phyloP scores from a whole-genome alignment of 2,797 vertebrate species.

The Antennarius maculatus region DNA sequence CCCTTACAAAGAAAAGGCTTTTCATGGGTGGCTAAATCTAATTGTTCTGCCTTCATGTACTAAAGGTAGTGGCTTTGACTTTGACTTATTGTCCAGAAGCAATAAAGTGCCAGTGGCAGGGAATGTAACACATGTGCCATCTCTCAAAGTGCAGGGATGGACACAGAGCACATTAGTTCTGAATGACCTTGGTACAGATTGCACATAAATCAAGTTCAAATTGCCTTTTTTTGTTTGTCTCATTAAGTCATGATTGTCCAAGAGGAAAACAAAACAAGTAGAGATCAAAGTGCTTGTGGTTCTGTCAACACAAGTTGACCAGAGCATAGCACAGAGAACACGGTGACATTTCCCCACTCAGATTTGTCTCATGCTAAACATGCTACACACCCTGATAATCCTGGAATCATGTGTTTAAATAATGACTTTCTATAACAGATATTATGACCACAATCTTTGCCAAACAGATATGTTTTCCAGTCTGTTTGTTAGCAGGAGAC shows the following conservation, averaged over 20 bases:
- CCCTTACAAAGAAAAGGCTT: slow-evolving; percentile 67
- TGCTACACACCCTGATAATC: too few species aligned
- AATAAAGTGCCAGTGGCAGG: slow-evolving; percentile 42
- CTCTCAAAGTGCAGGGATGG: slow-evolving; percentile 61
- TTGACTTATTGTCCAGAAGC: slow-evolving; percentile 67
- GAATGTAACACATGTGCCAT: slow-evolving; percentile 43
- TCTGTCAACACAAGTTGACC: too few species aligned
- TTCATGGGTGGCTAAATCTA: slow-evolving; percentile 76
- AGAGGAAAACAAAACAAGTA: slow-evolving; percentile 38
- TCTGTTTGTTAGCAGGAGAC: too few species aligned
- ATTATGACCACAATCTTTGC: too few species aligned
- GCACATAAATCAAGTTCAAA: slow-evolving; percentile 39
- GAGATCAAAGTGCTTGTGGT: too few species aligned
- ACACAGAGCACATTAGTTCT: slow-evolving; percentile 60
- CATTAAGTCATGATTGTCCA: slow-evolving; percentile 50
- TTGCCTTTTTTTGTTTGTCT: slow-evolving; percentile 38
- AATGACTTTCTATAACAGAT: too few species aligned
- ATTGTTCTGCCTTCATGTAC: slow-evolving; percentile 66
- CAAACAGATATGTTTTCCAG: too few species aligned
- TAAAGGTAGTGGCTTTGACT: slow-evolving; percentile 67
- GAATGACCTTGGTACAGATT: slow-evolving; percentile 62
- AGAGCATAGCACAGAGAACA: too few species aligned
- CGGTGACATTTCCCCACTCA: too few species aligned
- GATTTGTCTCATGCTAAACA: too few species aligned
- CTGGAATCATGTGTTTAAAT: too few species aligned